Evolutionary conservation across 2,888 invertebrate genomes (phyloP).

Genomic region (Drosophila merina): DNA sequence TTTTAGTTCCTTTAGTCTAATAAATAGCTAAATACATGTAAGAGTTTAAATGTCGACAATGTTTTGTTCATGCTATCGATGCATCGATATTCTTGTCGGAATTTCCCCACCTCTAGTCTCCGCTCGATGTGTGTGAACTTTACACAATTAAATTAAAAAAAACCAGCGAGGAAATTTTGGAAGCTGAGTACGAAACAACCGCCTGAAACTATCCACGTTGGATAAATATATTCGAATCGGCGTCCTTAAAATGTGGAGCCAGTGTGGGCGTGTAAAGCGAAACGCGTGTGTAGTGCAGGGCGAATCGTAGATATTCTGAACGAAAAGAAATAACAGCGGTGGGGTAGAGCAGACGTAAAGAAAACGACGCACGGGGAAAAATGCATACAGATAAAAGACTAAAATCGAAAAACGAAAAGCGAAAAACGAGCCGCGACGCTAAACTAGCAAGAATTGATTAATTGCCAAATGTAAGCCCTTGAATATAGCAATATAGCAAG

Average conservation of each 20-base stretch:
- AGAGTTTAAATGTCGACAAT: too few species aligned
- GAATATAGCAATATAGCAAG: conserved; percentile 45
- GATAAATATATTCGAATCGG: neutral
- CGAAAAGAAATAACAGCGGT: conserved; percentile 28
- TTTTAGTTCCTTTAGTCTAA: too few species aligned
- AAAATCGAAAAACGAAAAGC: conserved; percentile 41
- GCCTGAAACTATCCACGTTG: conserved; percentile 9
- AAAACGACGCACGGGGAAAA: conserved; percentile 71
- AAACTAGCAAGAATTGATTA: conserved; percentile 60
- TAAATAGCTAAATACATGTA: too few species aligned
- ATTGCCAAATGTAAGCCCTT: conserved; percentile 49
- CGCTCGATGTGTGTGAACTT: conserved; percentile 20
- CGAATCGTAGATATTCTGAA: conserved; percentile 59
- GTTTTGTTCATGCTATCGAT: conserved; percentile 1
- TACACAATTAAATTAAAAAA: conserved; percentile 37
- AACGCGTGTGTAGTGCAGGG: conserved; percentile 63
- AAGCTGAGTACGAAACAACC: conserved; percentile 8
- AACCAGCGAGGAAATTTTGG: conserved; percentile 34
- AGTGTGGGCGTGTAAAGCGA: conserved; percentile 51
- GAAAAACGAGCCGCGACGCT: conserved; percentile 42
- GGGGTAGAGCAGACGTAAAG: conserved; percentile 58
- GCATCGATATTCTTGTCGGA: conserved; percentile 2
- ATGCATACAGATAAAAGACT: conserved; percentile 48
- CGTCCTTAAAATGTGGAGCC: conserved; percentile 41
- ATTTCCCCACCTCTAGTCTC: neutral